phyloP scores from a whole-genome alignment of 1,140 invertebrate genomes.

The Pachyrhynchus sulphureomaculatus region DNA sequence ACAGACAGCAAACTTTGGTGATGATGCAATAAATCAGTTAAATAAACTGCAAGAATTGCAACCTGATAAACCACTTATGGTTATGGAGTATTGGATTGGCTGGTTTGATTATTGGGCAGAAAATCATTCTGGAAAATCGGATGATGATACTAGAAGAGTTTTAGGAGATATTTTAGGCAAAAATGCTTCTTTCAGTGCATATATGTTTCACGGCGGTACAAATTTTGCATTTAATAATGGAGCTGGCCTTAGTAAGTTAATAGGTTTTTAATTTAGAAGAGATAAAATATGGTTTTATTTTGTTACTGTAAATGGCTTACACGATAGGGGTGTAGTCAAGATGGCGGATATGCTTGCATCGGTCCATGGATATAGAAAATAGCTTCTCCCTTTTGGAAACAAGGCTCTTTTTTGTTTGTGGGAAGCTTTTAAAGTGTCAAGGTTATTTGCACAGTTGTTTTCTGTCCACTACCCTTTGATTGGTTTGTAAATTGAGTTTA shows the following conservation, averaged over 20 bases:
- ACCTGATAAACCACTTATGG: conserved; percentile 33
- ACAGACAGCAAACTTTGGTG: conserved; percentile 32
- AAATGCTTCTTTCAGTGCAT: conserved; percentile 63
- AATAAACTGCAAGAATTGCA: conserved; percentile 26
- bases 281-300: not conserved
- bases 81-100: conserved; percentile 44
- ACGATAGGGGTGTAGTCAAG: too few relatives aligned
- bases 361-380: too few relatives aligned
- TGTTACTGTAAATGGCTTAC: too few relatives aligned
- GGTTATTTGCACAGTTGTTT: too few relatives aligned
- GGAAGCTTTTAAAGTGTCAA: too few relatives aligned
- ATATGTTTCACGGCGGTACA: conserved; percentile 73
- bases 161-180: conserved; percentile 38
- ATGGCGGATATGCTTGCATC: too few relatives aligned
- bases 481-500: too few relatives aligned
- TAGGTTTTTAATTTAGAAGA: too few relatives aligned
- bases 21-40: conserved; percentile 4
- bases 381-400: too few relatives aligned
- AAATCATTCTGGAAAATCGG: conserved; percentile 28
- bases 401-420: too few relatives aligned
- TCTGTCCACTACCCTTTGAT: too few relatives aligned
- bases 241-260: conserved; percentile 38
- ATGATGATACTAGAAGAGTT: conserved; percentile 20
- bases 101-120: conserved; percentile 33
- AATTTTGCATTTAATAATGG: conserved; percentile 70